A percentile compares a stretch with the other conserved stretches of the same genome.
Conservation (phyloP, 92 coral and sea anemone species). For the Porites lobata region DNA sequence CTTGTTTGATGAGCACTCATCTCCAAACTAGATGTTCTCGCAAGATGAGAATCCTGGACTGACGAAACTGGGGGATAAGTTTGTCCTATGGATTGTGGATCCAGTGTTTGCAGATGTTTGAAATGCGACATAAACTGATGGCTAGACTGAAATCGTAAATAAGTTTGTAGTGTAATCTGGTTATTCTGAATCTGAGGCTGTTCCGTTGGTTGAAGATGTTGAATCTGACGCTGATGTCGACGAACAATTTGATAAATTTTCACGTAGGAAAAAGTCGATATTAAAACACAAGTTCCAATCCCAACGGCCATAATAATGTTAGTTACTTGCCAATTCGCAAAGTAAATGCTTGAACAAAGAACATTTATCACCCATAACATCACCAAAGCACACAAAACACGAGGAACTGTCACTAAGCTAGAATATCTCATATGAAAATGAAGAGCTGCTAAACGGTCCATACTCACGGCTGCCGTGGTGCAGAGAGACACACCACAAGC, state of each 20-base stretch:
- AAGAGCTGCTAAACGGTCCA: not conserved
- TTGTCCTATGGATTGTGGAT: not conserved
- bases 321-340: not conserved
- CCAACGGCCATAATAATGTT: not conserved
- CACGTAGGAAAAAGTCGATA: not conserved
- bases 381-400: not conserved
- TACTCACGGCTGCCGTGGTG: not conserved
- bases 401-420: not conserved
- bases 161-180: no score
- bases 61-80: not conserved
- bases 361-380: not conserved
- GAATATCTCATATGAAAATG: not conserved
- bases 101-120: not conserved
- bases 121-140: no score
- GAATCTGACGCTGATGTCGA: constrained; percentile 4
- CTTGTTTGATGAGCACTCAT: not conserved
- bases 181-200: not conserved
- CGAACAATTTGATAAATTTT: not conserved
- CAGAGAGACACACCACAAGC: not conserved
- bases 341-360: not conserved
- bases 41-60: not conserved
- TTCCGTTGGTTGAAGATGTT: not conserved
- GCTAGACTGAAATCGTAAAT: no score
- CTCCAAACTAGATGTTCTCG: not conserved
- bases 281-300: not conserved